phyloP scores from a whole-genome alignment of 2,113 vertebrate species.

The Excalfactoria chinensis region DNA sequence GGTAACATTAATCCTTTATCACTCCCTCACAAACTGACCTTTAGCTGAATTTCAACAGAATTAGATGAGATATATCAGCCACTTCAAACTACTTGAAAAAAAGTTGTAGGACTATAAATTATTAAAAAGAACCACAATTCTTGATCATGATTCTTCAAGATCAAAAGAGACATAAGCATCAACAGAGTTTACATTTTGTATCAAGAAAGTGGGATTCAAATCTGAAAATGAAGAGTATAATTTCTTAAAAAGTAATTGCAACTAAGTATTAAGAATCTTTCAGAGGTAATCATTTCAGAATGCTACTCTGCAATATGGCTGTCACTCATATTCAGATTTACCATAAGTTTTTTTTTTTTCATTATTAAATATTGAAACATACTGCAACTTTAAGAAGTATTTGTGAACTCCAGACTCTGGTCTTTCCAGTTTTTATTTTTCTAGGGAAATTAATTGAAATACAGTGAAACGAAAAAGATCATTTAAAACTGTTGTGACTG shows the following conservation, averaged over 20 bases:
- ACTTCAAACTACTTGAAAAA: neutral
- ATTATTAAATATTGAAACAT: neutral
- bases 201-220: neutral
- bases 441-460: rapidly evolving
- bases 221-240: neutral
- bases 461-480: neutral
- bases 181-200: neutral
- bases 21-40: conserved; percentile 41
- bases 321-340: neutral
- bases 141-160: neutral
- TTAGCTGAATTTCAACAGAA: conserved; percentile 43
- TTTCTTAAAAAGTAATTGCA: neutral
- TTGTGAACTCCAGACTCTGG: neutral
- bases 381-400: neutral
- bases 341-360: neutral
- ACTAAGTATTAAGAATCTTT: neutral
- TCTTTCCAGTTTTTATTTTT: neutral
- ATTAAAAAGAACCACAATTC: neutral
- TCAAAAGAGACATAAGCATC: neutral
- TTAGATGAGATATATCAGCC: neutral
- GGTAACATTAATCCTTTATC: conserved; percentile 50
- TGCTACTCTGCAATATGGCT: neutral
- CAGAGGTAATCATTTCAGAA: neutral
- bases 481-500: neutral
- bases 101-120: neutral